A percentile compares a stretch with the other conserved stretches of the same genome.
phyloP scores from a whole-genome alignment of 2,888 invertebrate genomes.

The Drosophila pegasa region DNA sequence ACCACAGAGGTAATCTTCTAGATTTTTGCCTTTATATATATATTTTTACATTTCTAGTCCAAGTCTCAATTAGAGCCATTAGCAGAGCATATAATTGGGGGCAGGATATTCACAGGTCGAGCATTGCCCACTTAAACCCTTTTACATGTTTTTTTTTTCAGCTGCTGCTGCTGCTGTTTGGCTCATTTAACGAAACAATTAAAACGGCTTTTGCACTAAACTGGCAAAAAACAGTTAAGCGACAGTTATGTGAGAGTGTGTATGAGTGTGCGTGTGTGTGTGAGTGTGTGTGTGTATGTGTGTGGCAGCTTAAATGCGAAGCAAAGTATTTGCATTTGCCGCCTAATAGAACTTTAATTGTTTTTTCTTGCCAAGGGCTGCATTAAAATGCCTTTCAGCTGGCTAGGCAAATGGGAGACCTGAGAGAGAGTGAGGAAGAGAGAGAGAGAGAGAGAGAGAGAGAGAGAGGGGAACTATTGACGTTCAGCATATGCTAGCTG shows the following conservation, averaged over 20 bases:
- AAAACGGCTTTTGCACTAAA: constrained; percentile 75
- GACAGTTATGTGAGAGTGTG: constrained; percentile 42
- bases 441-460: background rate
- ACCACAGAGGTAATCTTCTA: no score
- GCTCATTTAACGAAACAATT: constrained; percentile 79
- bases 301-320: constrained; percentile 40
- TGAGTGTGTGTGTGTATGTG: constrained; percentile 10
- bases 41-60: background rate
- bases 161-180: constrained; percentile 32
- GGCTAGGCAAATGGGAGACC: constrained; percentile 1
- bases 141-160: constrained; percentile 8
- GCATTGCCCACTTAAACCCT: background rate
- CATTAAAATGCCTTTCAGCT: constrained; percentile 21
- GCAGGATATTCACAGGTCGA: constrained; percentile 2
- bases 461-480: constrained; percentile 27
- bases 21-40: background rate
- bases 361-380: constrained; percentile 39
- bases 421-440: background rate
- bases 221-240: constrained; percentile 71
- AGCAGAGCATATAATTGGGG: accelerated
- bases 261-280: background rate
- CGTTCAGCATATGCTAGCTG: constrained; percentile 55
- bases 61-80: background rate
- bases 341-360: constrained; percentile 80
- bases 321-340: constrained; percentile 69